Base-by-base conservation (phyloP, 2,797 vertebrate species). In the Benthosema pterotum region DNA sequence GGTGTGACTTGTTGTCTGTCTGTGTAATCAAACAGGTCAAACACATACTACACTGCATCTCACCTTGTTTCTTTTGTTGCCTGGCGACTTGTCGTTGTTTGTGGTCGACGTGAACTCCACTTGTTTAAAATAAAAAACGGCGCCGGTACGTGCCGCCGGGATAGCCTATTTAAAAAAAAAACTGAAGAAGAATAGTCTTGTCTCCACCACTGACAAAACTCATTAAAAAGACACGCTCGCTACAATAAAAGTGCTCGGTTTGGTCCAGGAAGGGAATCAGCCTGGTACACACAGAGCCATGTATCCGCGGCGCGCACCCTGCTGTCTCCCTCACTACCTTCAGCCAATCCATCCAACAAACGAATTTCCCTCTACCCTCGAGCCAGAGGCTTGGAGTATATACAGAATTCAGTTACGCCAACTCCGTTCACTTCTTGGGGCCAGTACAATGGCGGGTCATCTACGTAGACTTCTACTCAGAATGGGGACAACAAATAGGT, bases 31-130 rank as follows among this genome's bases (percentile, higher is more conserved):
- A 50, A 17, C 43, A 60, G 12, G 48, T 50, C 42, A 52, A 68
- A 60, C 46, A 57, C 25, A 42, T 25, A 25, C 3, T 5, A 3
- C 5, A 25, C 22, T 25, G 22, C 22, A 25, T 51, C 90, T 87
- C 77, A 92, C 90, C 91, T 90, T 84, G 19, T 74, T 63, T 81
- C 85, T 87, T 83, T 84, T 86, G 85, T 85, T 83, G n/a, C n/a
- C n/a, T n/a, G 71, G 60, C 15, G 49, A 55, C 42, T 6, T 45
- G 38, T 11, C 63, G 80, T 32, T 38, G 8, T 8, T 55, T 72
- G 47, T 74, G 80, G 66, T 75, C 72, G 66, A 66, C 58, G 56
- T 57, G 15, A 70, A 51, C 49, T 60, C 77, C 77, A 67, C 84
- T 77, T 83, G 73, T 83, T 57, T 77, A 65, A 18, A 54, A 59